Evolutionary conservation across 2,797 vertebrate species (phyloP), one percentile per base, ranked within the genome.

Genomic region (Monodelphis domestica): DNA sequence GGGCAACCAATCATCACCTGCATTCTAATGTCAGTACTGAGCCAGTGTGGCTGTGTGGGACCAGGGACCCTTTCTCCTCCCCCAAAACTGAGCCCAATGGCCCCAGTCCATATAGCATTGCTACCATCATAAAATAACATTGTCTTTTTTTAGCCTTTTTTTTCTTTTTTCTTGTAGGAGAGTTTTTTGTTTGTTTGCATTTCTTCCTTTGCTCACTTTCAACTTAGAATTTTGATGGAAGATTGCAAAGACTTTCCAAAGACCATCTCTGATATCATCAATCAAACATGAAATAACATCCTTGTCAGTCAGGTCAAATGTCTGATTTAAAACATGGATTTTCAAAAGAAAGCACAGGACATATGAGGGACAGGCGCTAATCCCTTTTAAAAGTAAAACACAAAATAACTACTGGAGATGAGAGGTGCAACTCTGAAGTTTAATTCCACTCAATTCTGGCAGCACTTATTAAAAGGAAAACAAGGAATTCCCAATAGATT

Each of bases 261-360:
- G 52, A 51, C 54, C 50, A 38, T 53, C 89, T 96, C 91, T 52
- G 50, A 90, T 51, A 17, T 94, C 57, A 92, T 95, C 29, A 91
- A 92, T 59, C 53, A 56, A 33, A 94, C 88, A 94, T 38, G 88
- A 54, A 45, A 52, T 0, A 53, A 45, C 54, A 91, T 89, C 51
- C 5, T 93, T 87, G 33, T 56, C 54, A 54, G 1, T 93, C 95
- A 91, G 0, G 5, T 70, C 52, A 53, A 92, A 7, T 0, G 2
- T 11, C 26, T 1, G 57, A 91, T 50, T 88, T 95, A 30, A 95
- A 90, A 45, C 26, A 1, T 0, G 38, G 54, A 51, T 50, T 54
- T 12, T 6, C 0, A 78, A 94, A 95, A 90, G 92, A 15, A 45
- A 63, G 45, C 54, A 55, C 54, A 90, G 70, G 90, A 91, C 7